Percentiles rank a stretch among this genome's conserved stretches.
phyloP scores from a whole-genome alignment of 2,888 invertebrate genomes.

The Ypsolopha scabrella region DNA sequence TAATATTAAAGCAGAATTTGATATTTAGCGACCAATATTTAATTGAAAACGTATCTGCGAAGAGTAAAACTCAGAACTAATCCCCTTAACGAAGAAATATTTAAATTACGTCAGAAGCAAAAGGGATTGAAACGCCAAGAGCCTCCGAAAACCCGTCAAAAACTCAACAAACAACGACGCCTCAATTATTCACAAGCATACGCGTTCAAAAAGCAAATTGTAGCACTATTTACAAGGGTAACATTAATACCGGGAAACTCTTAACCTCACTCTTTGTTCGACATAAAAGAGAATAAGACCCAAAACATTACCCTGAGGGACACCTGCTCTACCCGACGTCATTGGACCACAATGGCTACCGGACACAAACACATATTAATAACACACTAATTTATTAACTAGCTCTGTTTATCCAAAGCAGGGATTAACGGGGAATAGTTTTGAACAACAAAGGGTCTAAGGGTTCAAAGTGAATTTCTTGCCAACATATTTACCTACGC shows the following conservation, averaged over 20 bases:
- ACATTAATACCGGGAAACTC: slow-evolving; percentile 16
- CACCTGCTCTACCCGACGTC: slow-evolving; percentile 44
- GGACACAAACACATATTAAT: slow-evolving; percentile 59
- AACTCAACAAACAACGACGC: slow-evolving; percentile 15
- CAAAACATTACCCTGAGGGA: slow-evolving; percentile 46
- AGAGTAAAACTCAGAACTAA: no score
- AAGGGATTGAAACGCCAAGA: neutral
- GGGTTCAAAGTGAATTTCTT: slow-evolving; percentile 70
- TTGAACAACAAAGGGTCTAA: slow-evolving; percentile 67
- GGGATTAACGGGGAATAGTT: slow-evolving; percentile 70
- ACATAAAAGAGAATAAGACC: slow-evolving; percentile 36
- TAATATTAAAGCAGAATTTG: no score
- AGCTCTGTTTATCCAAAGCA: slow-evolving; percentile 59
- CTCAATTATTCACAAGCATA: slow-evolving; percentile 47
- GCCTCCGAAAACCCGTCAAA: neutral
- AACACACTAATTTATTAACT: slow-evolving; percentile 69
- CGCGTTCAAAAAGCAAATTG: slow-evolving; percentile 44
- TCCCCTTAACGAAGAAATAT: no score
- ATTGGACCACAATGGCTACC: slow-evolving; percentile 42
- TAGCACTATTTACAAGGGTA: slow-evolving; percentile 42
- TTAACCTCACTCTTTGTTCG: slow-evolving; percentile 55
- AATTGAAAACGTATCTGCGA: no score
- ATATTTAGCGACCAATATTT: no score
- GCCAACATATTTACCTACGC: slow-evolving; percentile 69
- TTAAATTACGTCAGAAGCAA: neutral